Evolutionary conservation across 1,140 invertebrate genomes (phyloP).

Genomic region (Zeugodacus cucurbitae): DNA sequence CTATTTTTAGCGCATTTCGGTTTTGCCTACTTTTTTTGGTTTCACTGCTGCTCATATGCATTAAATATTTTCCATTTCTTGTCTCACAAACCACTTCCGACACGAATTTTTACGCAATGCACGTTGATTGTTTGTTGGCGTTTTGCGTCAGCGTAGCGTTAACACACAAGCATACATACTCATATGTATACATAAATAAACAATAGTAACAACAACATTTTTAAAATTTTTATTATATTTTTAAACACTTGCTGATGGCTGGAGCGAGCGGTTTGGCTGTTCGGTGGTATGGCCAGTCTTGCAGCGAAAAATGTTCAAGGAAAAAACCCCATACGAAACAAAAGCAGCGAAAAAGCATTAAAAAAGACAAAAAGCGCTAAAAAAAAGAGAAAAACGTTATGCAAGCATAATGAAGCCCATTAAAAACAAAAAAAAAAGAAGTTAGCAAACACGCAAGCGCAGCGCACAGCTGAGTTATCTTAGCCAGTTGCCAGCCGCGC

Average conservation of each 20-base stretch:
- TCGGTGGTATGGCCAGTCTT: not conserved
- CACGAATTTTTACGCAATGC: conserved; percentile 15
- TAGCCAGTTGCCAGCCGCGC: not conserved
- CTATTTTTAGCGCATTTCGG: not conserved
- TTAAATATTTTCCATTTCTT: not conserved
- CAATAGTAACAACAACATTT: not conserved
- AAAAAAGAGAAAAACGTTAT: not conserved
- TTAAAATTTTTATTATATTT: not conserved
- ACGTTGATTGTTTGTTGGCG: not conserved
- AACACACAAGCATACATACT: not conserved
- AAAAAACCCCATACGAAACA: not conserved
- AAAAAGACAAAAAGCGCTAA: not conserved
- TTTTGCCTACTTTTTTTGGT: not conserved
- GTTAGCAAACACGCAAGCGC: conserved; percentile 1
- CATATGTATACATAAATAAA: not conserved
- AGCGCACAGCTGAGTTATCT: not conserved
- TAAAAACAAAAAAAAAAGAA: not conserved
- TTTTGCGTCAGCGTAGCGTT: not conserved
- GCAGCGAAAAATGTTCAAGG: not conserved
- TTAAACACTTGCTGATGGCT: not conserved
- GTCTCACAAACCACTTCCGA: not conserved
- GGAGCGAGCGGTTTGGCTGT: no score
- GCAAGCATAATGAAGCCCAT: not conserved
- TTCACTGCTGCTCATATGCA: not conserved
- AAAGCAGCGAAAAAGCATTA: not conserved